Evolutionary conservation across 1,140 invertebrate genomes (phyloP), one percentile per base, ranked within the genome.

Genomic region (Pseudomyrmex gracilis): DNA sequence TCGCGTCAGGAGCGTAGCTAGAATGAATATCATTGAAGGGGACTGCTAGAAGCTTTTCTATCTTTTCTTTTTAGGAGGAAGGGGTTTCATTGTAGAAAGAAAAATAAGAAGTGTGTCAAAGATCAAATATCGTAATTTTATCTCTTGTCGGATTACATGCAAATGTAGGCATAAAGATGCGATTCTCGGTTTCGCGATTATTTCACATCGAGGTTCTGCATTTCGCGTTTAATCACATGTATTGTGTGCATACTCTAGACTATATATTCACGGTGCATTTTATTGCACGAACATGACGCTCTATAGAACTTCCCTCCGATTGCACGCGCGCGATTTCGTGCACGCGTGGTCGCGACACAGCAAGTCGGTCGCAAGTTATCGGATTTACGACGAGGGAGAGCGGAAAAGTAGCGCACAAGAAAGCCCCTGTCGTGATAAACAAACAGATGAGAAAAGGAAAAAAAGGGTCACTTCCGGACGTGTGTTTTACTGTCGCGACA

Each of bases 81-180:
- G n/a, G n/a, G 22, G 22, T 71, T 15, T 53, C 5, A 4, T 3
- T n/a, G 1, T 22, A n/a, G 15, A 80, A 34, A 57, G 4, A 8
- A 58, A 9, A 5, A 66, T 22, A 17, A 22, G 55, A 66, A 70
- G 43, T 10, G 34, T 47, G 63, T 8, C 51, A 20, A 15, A 64
- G 43, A 1, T 78, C 51, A 17, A 70, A 80, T 71, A 12, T 70
- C 43, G 53, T 58, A 57, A 78, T 60, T 71, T 61, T 15, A 71
- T 34, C n/a, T 43, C 66, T 9, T 8, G 12, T 68, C n/a, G 45
- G 3, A 34, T 80, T 71, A 70, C 51, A 12, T 15, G 49, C 49
- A 13, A 55, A 47, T 15, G 49, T 24, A 12, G 22, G 24, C 17
- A 71, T 13, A 34, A 13, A 63, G 15, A 43, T 10, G 47, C 5